Conservation (phyloP, 2,888 invertebrate genomes). For the Trichopria drosophilae region DNA sequence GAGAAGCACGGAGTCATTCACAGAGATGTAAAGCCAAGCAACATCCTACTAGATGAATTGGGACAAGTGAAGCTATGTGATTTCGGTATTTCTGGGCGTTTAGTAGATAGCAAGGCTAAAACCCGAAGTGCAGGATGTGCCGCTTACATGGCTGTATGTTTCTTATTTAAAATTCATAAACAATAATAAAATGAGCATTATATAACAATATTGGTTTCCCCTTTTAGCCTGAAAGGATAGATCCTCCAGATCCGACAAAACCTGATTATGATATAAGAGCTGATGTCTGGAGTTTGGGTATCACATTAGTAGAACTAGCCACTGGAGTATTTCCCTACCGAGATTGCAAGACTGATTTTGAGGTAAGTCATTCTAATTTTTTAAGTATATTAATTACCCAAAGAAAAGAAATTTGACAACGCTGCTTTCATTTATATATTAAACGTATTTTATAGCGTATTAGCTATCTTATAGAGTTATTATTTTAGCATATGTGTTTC, state of each 20-base stretch:
- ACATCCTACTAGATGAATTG: conserved; percentile 92
- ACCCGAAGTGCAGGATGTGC: conserved; percentile 97
- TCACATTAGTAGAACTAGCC: conserved; percentile 93
- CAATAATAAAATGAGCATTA: background rate
- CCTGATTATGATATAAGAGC: conserved; percentile 98
- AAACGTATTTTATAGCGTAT: conserved; percentile 50
- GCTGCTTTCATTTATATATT: conserved; percentile 37
- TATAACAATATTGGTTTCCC: conserved; percentile 20
- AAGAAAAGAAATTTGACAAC: too few species aligned
- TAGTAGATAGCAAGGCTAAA: conserved; percentile 97
- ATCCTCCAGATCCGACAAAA: conserved; percentile 86
- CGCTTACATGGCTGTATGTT: conserved; percentile 96
- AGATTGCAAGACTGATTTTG: conserved; percentile 97
- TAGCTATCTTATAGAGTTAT: too few species aligned
- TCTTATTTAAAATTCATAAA: too few species aligned
- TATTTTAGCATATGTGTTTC: too few species aligned
- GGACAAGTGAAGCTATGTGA: conserved; percentile 98
- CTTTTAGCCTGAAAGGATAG: conserved; percentile 91
- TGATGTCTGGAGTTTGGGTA: conserved; percentile 99
- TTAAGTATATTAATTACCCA: background rate
- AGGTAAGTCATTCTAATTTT: conserved; percentile 69
- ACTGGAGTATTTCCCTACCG: conserved; percentile 93
- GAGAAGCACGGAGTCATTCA: conserved; percentile 96
- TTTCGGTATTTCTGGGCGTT: conserved; percentile 97
- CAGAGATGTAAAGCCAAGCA: conserved; percentile 97